These are phyloP conservation scores for Homalodisca vitripennis DNA, from an alignment of 1,140 invertebrate species.

Conservation along the genomic window DNA sequence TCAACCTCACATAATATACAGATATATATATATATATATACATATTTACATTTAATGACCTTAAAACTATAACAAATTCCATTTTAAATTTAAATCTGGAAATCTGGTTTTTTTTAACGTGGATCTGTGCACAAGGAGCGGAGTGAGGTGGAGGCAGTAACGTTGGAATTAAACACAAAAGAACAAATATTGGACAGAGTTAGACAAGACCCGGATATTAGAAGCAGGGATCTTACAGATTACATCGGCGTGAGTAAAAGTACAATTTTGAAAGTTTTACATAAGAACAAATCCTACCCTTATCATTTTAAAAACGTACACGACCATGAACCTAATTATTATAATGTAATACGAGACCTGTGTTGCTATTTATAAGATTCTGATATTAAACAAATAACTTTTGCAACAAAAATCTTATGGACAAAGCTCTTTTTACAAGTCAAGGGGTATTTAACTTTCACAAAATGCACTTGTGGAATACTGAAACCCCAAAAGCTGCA, in stretches of 20 bases:
- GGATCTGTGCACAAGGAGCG: too few species aligned
- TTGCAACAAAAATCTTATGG: constrained; percentile 17
- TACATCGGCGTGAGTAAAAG: too few species aligned
- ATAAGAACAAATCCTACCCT: constrained; percentile 4
- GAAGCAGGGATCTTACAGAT: background rate
- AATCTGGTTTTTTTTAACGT: background rate
- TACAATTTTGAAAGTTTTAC: too few species aligned
- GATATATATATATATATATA: too few species aligned
- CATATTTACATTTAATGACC: too few species aligned
- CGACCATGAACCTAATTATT: background rate
- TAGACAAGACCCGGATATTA: background rate
- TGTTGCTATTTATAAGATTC: constrained; percentile 11
- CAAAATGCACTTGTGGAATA: too few species aligned
- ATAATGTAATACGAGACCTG: constrained; percentile 1
- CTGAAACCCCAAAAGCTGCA: too few species aligned
- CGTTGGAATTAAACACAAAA: background rate
- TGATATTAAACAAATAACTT: constrained; percentile 15
- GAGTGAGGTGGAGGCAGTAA: constrained; percentile 1
- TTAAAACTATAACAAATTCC: too few species aligned
- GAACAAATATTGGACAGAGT: constrained; percentile 11
- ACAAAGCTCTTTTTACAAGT: constrained; percentile 45
- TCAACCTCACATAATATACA: too few species aligned
- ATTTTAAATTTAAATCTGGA: too few species aligned
- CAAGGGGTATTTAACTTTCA: too few species aligned
- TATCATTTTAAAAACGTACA: constrained; percentile 1